Base-by-base conservation (phyloP, 1,140 invertebrate genomes). In the Potamilus streckersoni region DNA sequence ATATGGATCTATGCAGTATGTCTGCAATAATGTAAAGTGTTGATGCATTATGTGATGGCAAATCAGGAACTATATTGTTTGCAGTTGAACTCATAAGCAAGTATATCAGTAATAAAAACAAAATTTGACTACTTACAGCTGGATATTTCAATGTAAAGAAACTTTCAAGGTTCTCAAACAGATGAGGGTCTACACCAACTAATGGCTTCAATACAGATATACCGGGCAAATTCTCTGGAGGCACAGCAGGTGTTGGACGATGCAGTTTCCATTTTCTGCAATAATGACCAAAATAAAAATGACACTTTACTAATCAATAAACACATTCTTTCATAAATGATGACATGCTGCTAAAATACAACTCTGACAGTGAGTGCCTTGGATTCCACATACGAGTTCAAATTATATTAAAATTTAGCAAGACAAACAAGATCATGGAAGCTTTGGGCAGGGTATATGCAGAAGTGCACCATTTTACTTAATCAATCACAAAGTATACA, bases 151-250 rank as follows among this genome's bases (percentile, higher is more conserved):
- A 71, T 57, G 74, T 82, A 27, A 82, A 82, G 73, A 74, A 99
- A 2, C 97, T 97, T 91, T 98, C 97, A 81, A 99, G 91, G 91
- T 99, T 99, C 67, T 93, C 93, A 86, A 94, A 94, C 69, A 99
- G 92, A 91, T 99, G 97, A 20, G 96, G 94, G 91, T 99, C 98
- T 12, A 96, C 94, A 64, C 97, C 97, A 90, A 97, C 96, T 13
- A 99, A 90, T 6, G 98, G 98, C 89, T 99, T 99, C 67, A 99
- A 91, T 71, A 99, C 95, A 38, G 97, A 97, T 23, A 99, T 96
- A 31, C 96, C 96, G 49, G 95, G 95, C 76, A 95, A 92, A 11
- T 83, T 80, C 76, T 97, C 96, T 71, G 92, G 92, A 38, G 81
- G 73, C 67, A 93, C 93, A 81, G 85, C 67, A 11, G 85, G 78